Percentiles rank a stretch among this genome's conserved stretches.
phyloP scores from a whole-genome alignment of 64 coral and sea anemone species.

The Actinia tenebrosa region DNA sequence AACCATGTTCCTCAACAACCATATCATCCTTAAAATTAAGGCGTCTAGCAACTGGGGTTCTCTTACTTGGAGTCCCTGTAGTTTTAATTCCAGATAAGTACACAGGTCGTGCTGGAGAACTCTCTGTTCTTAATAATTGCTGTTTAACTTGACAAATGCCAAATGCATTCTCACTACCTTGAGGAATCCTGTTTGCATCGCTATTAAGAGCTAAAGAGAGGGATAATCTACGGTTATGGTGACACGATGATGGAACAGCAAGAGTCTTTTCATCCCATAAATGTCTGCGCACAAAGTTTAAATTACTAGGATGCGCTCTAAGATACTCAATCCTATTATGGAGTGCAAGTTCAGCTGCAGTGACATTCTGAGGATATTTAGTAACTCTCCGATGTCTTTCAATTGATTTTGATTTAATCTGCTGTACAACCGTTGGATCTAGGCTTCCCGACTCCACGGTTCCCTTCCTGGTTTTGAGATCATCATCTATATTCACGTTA shows the following conservation, averaged over 20 bases:
- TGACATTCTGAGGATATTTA: constrained; percentile 16
- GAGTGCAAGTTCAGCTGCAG: not conserved
- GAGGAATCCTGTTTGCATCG: constrained; percentile 49
- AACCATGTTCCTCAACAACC: not conserved
- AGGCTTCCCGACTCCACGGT: not conserved
- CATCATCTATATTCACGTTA: constrained; percentile 49
- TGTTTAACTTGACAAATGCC: constrained; percentile 3
- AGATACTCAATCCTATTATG: constrained; percentile 54
- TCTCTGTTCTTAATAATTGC: not conserved
- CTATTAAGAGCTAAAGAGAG: constrained; percentile 32
- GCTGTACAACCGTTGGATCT: not conserved
- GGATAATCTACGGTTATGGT: constrained; percentile 40
- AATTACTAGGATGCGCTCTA: constrained; percentile 43
- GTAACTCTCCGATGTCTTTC: not conserved
- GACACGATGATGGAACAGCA: constrained; percentile 7
- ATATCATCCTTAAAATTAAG: constrained; percentile 58
- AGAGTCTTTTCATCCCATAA: constrained; percentile 36
- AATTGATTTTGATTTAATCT: constrained; percentile 4
- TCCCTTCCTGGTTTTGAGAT: constrained; percentile 25
- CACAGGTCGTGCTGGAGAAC: constrained; percentile 6
- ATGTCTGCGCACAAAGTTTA: constrained; percentile 58
- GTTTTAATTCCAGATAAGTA: not conserved
- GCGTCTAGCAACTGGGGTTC: not conserved
- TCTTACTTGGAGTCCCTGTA: not conserved
- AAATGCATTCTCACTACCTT: constrained; percentile 17